Evolutionary conservation across 2,888 invertebrate genomes (phyloP).

Genomic region (Drosophila birchii): DNA sequence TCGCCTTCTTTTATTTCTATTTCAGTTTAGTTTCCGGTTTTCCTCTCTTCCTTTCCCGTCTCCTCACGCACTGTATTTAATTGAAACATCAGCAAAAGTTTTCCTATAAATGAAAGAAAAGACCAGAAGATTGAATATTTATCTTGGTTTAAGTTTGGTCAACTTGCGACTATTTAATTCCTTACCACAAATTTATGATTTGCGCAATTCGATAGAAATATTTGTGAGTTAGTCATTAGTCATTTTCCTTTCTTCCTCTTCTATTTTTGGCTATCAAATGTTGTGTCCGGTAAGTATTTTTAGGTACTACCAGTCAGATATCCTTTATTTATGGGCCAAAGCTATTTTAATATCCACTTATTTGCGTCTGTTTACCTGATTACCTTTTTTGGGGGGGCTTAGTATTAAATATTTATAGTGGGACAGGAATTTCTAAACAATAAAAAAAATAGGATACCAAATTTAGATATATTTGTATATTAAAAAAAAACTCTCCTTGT

Average conservation of each 20-base stretch:
- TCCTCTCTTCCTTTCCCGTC: slow-evolving; percentile 2
- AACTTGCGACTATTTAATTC: not conserved
- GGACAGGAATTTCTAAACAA: not conserved
- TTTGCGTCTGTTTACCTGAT: slow-evolving; percentile 1
- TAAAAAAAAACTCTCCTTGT: too few relatives aligned
- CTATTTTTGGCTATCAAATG: slow-evolving; percentile 10
- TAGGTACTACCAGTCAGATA: not conserved
- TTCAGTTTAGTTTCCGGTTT: slow-evolving; percentile 41
- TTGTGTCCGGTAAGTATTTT: slow-evolving; percentile 9
- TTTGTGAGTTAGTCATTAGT: slow-evolving; percentile 7
- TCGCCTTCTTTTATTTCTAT: slow-evolving; percentile 12
- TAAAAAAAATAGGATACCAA: too few relatives aligned
- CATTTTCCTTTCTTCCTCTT: not conserved
- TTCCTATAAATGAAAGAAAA: slow-evolving; percentile 19
- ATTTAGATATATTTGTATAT: too few relatives aligned
- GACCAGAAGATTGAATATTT: slow-evolving; percentile 23
- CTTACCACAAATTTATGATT: slow-evolving; percentile 2
- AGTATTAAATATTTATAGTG: not conserved
- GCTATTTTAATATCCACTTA: slow-evolving; percentile 22
- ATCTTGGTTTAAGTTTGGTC: slow-evolving; percentile 6
- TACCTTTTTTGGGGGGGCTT: not conserved
- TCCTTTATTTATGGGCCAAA: slow-evolving; percentile 14
- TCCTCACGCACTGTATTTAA: slow-evolving; percentile 50
- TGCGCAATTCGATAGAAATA: not conserved
- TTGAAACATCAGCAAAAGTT: slow-evolving; percentile 65